Evolutionary conservation across 2,113 vertebrate genomes (phyloP), one percentile per base, ranked within the genome.

Genomic region (Microcebus lehilahytsara): DNA sequence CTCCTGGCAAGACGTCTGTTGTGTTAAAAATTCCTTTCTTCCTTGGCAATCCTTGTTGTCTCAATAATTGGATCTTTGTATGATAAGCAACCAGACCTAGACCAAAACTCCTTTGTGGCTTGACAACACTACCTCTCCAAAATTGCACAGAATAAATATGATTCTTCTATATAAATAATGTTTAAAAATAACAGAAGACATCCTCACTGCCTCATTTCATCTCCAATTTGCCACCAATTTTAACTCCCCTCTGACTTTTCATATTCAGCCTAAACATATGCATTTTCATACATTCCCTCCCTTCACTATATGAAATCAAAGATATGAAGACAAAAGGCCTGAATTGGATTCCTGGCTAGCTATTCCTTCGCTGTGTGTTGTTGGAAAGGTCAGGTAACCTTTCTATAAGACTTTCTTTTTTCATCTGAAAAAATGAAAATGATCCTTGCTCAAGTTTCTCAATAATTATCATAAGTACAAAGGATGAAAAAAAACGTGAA

Each of bases 351-450:
- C 71, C 6, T 89, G 32, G 6, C 19, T 83, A 89, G 51, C 32
- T n/a, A 53, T 80, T 91, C 64, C 42, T 93, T 75, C 75, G 64
- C 49, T 84, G 9, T 75, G 56, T 46, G 12, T 69, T 89, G 20
- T 20, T 86, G 20, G 6, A 51, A 89, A 92, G 92, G 7, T 69
- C 58, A 90, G n/a, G 46, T 66, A 51, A 83, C 23, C 25, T 93
- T 93, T 56, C 5, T 34, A 11, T 83, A 93, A 66, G 13, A 27
- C 13, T n/a, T 32, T 62, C 56, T 91, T 69, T 90, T 51, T 80
- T 85, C 25, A 86, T 81, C 86, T 69, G 17, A 93, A 90, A 69
- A 93, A 49, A 16, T n/a, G 58, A 91, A 94, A 94, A 42, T 96
- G 13, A 91, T 58, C 49, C 14, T 34, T 78, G 58, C 11, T 62